Percentiles rank a stretch among this genome's conserved stretches.
These are phyloP conservation scores for Odocoileus virginianus DNA, from an alignment of 2,113 vertebrate species.

Conservation along the genomic window DNA sequence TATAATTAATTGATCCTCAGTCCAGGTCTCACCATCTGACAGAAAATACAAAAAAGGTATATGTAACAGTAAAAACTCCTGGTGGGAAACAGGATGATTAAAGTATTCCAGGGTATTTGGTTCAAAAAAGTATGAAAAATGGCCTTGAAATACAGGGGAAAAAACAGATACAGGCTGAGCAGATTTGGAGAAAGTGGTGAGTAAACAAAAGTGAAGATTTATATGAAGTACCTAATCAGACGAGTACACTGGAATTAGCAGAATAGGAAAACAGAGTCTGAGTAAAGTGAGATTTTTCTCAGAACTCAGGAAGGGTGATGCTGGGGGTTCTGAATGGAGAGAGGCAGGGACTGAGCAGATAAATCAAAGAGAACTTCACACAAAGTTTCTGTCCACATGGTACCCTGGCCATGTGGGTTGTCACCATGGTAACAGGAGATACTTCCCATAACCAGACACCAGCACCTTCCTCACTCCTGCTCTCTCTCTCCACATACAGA, in stretches of 20 bases:
- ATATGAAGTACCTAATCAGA: background rate
- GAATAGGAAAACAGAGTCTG: background rate
- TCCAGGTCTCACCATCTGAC: constrained; percentile 15
- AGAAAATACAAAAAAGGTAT: constrained; percentile 30
- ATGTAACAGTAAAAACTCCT: background rate
- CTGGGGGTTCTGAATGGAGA: background rate
- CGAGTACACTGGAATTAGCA: background rate
- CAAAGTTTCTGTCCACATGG: background rate
- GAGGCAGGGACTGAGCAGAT: background rate
- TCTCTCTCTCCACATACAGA: background rate
- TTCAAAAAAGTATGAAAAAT: background rate
- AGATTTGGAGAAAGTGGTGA: background rate
- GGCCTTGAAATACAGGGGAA: background rate
- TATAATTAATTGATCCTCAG: constrained; percentile 18
- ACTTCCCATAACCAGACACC: background rate
- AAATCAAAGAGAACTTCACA: background rate
- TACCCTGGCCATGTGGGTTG: background rate
- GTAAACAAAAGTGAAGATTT: background rate
- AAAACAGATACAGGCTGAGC: background rate
- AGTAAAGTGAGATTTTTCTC: background rate
- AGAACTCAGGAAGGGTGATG: background rate
- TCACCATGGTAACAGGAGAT: background rate
- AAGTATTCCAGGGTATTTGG: background rate
- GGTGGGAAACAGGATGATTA: background rate
- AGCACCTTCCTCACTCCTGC: background rate